Evolutionary conservation across 2,888 invertebrate genomes (phyloP), one percentile per base, ranked within the genome.

Genomic region (Endomychus coccineus): DNA sequence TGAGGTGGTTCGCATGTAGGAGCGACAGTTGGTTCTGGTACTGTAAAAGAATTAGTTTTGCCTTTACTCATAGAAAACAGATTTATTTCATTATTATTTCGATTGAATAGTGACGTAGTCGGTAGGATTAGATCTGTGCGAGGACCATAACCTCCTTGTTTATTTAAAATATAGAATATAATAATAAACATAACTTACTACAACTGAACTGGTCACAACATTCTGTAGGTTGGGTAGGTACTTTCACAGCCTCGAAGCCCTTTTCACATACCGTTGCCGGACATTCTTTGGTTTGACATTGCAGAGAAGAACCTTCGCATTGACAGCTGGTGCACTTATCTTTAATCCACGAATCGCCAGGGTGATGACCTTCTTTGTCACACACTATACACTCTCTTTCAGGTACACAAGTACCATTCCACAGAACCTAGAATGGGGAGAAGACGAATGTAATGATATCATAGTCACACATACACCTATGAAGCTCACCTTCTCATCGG

Each of bases 131-230:
- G n/a, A n/a, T 19, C 7, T 19, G 19, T 7, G 19, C 5, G 19
- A 24, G 10, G 4, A 9, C 24, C 24, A 22, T 13, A 12, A 32
- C 17, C 6, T 7, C 19, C 1, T n/a, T 7, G 12, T 12, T 21
- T 25, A 27, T 17, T 4, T 3, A 25, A 2, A 13, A 13, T 2
- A 10, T 3, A 25, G 3, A 24, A 11, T 10, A 24, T 6, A 24
- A 6, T 19, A 13, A 5, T 3, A 22, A 11, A 37, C n/a, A 19
- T 19, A 14, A 42, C 69, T 62, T 52, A 81, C 80, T 71, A 55
- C 85, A 87, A 16, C 75, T 56, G 50, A 78, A 80, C 39, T 78
- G 74, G 0, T 77, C 73, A 53, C 88, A 88, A 62, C 88, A 88
- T 25, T 75, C 73, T 0, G 70, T 67, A 1, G 71, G 72, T 3